Base-by-base conservation (phyloP, 2,888 invertebrate species). In the Agriopis marginaria region DNA sequence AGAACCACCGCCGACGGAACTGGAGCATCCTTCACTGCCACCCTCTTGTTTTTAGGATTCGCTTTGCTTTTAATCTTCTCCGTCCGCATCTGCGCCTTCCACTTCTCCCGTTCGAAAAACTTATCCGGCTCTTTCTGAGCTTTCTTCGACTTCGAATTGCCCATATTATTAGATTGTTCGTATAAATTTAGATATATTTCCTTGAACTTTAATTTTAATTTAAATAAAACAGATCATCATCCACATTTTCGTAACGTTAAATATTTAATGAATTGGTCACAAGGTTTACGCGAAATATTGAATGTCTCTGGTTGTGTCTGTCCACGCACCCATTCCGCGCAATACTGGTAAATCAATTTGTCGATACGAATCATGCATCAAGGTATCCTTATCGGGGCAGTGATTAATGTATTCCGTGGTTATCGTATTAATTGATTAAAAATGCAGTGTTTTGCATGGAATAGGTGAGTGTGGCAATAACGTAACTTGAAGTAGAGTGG, bases 131-230 rank as follows among this genome's bases (percentile, higher is more conserved):
- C 92, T 75, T 89, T 91, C 66, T 88, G 85, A 67, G 76, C 79
- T 79, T 88, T 91, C 78, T 90, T 93, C 4, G 90, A 91, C 75
- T 91, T 89, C 11, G 87, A 82, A 79, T 92, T 94, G 10, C 94
- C 94, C 94, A 94, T 94, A 74, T 50, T 58, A 32, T 32, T 65
- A 63, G 12, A 39, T 51, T 55, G n/a, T 51, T 32, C 42, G 42
- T 50, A 60, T 32, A 51, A 50, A 56, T 54, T 32, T 49, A 12
- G 12, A 40, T 42, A 40, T 59, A 9, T 17, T 50, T 58, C 45
- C 12, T 44, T 55, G 3, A 66, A 50, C 61, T 62, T 51, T 49
- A 14, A 17, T 32, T 45, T 12, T 44, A n/a, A 45, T 58, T 62
- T 66, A 68, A 14, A 14, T 23, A 42, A 47, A 53, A 55, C 44